Conservation (phyloP, 1,140 invertebrate species). For the Triops cancriformis region DNA sequence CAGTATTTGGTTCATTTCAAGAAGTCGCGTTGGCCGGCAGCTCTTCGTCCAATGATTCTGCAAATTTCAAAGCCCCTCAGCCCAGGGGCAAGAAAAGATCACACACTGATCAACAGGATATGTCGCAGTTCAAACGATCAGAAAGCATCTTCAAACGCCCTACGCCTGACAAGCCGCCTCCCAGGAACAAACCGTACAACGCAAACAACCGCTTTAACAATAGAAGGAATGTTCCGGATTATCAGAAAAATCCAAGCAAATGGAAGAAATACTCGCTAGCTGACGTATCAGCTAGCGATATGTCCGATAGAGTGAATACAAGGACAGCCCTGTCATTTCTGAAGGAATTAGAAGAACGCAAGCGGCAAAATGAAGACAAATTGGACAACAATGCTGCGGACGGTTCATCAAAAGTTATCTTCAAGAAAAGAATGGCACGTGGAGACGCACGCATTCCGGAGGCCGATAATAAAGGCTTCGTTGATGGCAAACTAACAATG, state of each 20-base stretch:
- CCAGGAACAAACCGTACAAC: conserved; percentile 42
- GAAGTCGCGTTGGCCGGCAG: conserved; percentile 5
- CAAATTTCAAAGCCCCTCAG: neutral
- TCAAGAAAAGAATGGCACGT: conserved; percentile 33
- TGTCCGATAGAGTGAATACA: conserved; percentile 62
- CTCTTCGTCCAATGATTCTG: neutral
- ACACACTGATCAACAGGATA: conserved; percentile 34
- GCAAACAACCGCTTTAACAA: conserved; percentile 27
- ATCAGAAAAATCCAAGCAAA: conserved; percentile 62
- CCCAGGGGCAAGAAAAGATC: neutral
- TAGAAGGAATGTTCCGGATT: conserved; percentile 49
- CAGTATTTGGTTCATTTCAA: conserved; percentile 22
- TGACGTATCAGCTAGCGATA: conserved; percentile 58
- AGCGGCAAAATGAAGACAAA: conserved; percentile 32
- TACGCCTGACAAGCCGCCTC: conserved; percentile 46
- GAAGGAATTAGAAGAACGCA: conserved; percentile 51
- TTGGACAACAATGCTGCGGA: conserved; percentile 33
- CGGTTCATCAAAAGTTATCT: conserved; percentile 30
- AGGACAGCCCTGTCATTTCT: conserved; percentile 61
- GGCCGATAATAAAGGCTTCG: conserved; percentile 47
- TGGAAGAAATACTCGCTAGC: conserved; percentile 64
- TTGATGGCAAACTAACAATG: conserved; percentile 59
- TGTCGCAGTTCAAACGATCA: conserved; percentile 53
- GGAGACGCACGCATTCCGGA: conserved; percentile 31
- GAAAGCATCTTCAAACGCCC: conserved; percentile 68